Base-by-base conservation (phyloP, 2,888 invertebrate genomes). In the Loripinus fragilis region DNA sequence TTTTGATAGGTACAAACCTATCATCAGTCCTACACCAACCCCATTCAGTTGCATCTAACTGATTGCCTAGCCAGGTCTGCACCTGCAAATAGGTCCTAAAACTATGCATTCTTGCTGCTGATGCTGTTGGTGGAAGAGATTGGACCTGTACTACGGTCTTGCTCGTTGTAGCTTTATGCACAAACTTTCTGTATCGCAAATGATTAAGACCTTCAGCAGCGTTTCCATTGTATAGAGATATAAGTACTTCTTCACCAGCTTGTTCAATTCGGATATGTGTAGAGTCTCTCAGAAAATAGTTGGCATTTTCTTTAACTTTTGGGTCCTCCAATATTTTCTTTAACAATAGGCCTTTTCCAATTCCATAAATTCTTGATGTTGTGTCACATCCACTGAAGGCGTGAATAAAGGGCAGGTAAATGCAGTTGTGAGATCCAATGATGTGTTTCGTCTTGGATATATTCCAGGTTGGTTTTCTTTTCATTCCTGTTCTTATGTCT, bases 1-100 rank as follows among this genome's bases (percentile, higher is more conserved):
- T 76, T 60, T 74, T 79, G 1, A 84, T 20, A 20, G 85, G 84
- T 3, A 71, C 5, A 5, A 76, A 55, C 25, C 65, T 55, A 0
- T 64, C 52, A 8, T 64, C n/a, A 2, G 33, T 5, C 28, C 64
- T 0, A 8, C 25, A n/a, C 84, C 87, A 86, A 28, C 87, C 87
- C 81, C 80, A 87, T 33, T 84, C 81, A 8, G 23, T 15, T 20
- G 81, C 71, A 8, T 68, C 25, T 15, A 81, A n/a, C 0, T 71
- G 50, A 2, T 64, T 66, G 1, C 81, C 74, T 10, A 45, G 76
- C 88, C 85, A 87, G n/a, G 38, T 20, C 65, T 85, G 83, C 12
- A 85, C 77, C 77, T 87, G 88, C 35, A 68, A 55, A 74, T 82
- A 86, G 7, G 78, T 81, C 38, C 87, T 38, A 12, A 78, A 17